Conservation (phyloP, 2,797 vertebrate genomes). For the Decapterus maruadsi region DNA sequence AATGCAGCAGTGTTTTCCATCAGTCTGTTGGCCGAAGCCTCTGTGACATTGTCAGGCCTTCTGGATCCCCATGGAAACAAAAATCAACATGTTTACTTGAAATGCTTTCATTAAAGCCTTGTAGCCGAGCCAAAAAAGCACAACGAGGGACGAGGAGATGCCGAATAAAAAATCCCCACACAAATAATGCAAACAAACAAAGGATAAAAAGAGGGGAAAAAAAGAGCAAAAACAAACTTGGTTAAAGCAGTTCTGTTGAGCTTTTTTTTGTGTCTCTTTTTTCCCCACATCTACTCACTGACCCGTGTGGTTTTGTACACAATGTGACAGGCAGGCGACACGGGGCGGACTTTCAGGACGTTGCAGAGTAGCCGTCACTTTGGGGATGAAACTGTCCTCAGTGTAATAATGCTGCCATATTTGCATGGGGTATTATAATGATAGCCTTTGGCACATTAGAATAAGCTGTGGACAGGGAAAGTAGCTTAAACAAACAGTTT, state of each 20-base stretch:
- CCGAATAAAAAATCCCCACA: conserved; percentile 54
- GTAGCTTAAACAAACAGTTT: conserved; percentile 55
- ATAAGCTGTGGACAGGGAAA: conserved; percentile 55
- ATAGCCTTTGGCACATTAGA: conserved; percentile 71
- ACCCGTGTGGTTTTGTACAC: conserved; percentile 69
- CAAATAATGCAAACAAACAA: conserved; percentile 78
- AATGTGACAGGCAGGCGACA: conserved; percentile 47
- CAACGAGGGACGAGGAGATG: conserved; percentile 56
- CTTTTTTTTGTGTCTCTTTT: not conserved
- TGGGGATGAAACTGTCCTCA: conserved; percentile 64
- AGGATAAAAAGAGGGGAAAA: conserved; percentile 54
- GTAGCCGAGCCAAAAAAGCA: conserved; percentile 66
- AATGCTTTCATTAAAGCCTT: conserved; percentile 76
- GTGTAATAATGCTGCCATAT: conserved; percentile 60
- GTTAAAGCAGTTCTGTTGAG: conserved; percentile 43
- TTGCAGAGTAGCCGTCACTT: conserved; percentile 66
- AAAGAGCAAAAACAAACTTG: conserved; percentile 66
- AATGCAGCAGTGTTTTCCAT: conserved; percentile 37
- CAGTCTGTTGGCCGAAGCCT: conserved; percentile 67
- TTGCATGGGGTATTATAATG: conserved; percentile 70
- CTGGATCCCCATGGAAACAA: conserved; percentile 71
- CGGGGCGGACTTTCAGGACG: conserved; percentile 38
- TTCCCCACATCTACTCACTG: conserved; percentile 44
- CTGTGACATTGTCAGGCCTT: conserved; percentile 75
- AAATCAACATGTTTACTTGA: conserved; percentile 80